Percentiles rank a stretch among this genome's conserved stretches.
These are phyloP conservation scores for Conchocele bisecta DNA, from an alignment of 2,888 invertebrate species.

Conservation along the genomic window DNA sequence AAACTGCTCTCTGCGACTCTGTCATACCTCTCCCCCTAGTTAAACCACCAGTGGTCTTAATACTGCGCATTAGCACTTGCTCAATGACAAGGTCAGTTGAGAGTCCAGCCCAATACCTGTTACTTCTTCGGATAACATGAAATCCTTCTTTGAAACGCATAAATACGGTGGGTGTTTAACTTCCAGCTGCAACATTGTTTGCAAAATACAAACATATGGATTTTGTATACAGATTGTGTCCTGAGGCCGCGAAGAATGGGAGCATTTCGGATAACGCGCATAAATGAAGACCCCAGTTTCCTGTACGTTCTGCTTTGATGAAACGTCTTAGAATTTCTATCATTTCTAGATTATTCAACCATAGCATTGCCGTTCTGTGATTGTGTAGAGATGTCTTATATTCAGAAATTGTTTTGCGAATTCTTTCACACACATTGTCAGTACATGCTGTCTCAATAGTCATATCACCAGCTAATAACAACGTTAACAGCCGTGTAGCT, in stretches of 20 bases:
- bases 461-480: background rate
- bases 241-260: constrained; percentile 41
- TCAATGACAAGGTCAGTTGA: too few relatives aligned
- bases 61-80: too few relatives aligned
- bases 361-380: background rate
- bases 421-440: background rate
- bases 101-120: constrained; percentile 52
- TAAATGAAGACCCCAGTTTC: constrained; percentile 1
- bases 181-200: too few relatives aligned
- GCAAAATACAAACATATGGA: constrained; percentile 37
- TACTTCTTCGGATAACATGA: constrained; percentile 50
- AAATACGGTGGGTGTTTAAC: too few relatives aligned
- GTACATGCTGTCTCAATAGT: background rate
- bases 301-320: constrained; percentile 1
- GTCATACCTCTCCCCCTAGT: background rate
- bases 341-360: background rate
- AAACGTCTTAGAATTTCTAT: background rate
- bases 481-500: too few relatives aligned
- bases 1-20: background rate
- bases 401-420: background rate
- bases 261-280: background rate
- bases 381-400: background rate
- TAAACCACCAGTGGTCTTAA: constrained; percentile 7
- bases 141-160: constrained; percentile 35
- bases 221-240: constrained; percentile 50